Base-by-base conservation (phyloP, 2,113 vertebrate genomes). In the Bufo gargarizans region DNA sequence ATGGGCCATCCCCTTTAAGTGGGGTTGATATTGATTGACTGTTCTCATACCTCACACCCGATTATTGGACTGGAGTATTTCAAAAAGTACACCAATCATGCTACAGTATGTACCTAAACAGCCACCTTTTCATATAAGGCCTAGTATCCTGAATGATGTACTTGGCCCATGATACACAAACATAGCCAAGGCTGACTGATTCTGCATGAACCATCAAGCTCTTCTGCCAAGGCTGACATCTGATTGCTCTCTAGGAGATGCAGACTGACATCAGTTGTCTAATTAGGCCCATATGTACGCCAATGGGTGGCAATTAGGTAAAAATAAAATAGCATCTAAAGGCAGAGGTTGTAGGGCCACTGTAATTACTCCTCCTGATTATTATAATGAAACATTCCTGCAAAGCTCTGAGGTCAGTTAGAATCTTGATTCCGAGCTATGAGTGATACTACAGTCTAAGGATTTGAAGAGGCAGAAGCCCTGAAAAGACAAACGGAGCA, bases 251-350 rank as follows among this genome's bases (percentile, higher is more conserved):
- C 71, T 17, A 16, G 16, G 71, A 74, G 71, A 74, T 74, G 71
- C 47, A 74, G 71, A 47, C 71, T 74, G 71, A 47, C 71, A 74
- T 74, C 71, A 74, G 71, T 17, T 74, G 71, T 74, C 71, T 74
- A 47, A 74, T 74, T 33, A 47, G 71, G 71, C 47, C 43, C 71
- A 74, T 74, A 74, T 16, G 71, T 16, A 17, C 33, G 2, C 43
- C 71, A 74, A 74, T 12, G 43, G 47, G 43, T 43, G 19, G 71
- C 71, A 74, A 74, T 74, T 74, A 74, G 71, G 43, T 47, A 16
- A 47, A 47, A 47, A 47, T 47, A 16, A 74, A 74, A 74, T 17
- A 74, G 14, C n/a, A 13, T 69, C n/a, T 69, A 69, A 33, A 47
- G 71, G 71, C 43, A 45, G 43, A 74, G 71, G 71, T 74, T 74